Percentiles rank a stretch among this genome's conserved stretches.
These are phyloP conservation scores for Tineola bisselliella DNA, from an alignment of 2,888 invertebrate genomes.

Conservation along the genomic window DNA sequence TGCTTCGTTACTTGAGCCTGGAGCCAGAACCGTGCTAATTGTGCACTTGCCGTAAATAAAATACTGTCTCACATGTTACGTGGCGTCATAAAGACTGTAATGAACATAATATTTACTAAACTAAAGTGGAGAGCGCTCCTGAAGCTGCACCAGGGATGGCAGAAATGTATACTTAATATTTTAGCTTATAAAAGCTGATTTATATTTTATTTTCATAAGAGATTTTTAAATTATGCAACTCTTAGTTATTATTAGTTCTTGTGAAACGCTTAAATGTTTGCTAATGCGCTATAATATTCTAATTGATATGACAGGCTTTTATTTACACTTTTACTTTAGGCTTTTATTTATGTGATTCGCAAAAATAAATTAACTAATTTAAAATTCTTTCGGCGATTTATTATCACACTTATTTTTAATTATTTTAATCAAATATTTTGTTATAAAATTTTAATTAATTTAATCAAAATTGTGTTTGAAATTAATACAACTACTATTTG, in stretches of 20 bases:
- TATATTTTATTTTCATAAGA: neutral
- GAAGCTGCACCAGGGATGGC: neutral
- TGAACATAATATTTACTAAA: neutral
- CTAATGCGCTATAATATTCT: too few species aligned
- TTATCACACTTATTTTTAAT: too few species aligned
- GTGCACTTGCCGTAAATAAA: constrained; percentile 19
- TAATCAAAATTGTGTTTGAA: neutral
- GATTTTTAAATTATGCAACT: too few species aligned
- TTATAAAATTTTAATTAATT: too few species aligned
- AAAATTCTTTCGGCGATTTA: too few species aligned
- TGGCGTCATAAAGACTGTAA: neutral
- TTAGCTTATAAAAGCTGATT: neutral
- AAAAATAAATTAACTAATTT: too few species aligned
- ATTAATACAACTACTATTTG: neutral
- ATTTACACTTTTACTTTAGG: too few species aligned
- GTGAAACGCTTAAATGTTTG: too few species aligned
- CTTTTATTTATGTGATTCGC: too few species aligned
- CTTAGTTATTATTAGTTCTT: too few species aligned
- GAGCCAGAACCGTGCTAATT: constrained; percentile 43
- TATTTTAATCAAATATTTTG: too few species aligned
- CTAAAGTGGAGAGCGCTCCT: neutral
- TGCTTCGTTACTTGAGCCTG: constrained; percentile 48
- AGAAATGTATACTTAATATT: neutral
- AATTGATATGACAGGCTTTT: too few species aligned
- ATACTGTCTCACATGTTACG: constrained; percentile 6